A percentile compares a stretch with the other conserved stretches of the same genome.
Conservation (phyloP, 2,888 invertebrate species). For the Dicycla oo region DNA sequence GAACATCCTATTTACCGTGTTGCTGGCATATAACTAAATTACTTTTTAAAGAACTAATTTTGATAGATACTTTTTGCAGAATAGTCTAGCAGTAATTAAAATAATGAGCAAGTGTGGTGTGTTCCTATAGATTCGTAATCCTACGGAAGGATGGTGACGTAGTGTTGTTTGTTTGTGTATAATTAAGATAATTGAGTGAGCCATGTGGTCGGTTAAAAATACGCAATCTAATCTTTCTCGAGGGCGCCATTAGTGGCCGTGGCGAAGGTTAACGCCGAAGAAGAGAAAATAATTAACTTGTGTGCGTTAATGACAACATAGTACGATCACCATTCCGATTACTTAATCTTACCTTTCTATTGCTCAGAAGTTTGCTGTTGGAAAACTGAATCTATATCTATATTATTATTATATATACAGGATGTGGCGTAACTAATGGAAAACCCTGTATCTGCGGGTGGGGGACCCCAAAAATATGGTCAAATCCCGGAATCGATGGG, state of each 20-base stretch:
- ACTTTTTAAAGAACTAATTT: not conserved
- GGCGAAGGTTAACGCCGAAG: constrained; percentile 30
- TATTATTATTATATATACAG: no score
- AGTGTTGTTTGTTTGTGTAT: constrained; percentile 37
- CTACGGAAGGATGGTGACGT: not conserved
- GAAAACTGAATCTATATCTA: not conserved
- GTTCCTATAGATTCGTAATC: constrained; percentile 9
- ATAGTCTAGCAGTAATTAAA: constrained; percentile 25
- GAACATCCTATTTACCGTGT: no score
- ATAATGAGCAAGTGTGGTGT: constrained; percentile 14
- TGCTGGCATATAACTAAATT: no score
- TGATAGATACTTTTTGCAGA: not conserved
- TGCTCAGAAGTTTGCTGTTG: not conserved
- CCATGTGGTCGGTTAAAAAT: constrained; percentile 45
- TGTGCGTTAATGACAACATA: constrained; percentile 29
- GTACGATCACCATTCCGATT: not conserved
- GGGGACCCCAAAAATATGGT: no score
- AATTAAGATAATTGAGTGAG: constrained; percentile 55
- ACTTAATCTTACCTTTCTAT: not conserved
- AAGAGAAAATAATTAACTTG: constrained; percentile 23
- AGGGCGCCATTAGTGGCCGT: constrained; percentile 36
- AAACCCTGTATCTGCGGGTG: no score
- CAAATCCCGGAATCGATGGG: no score
- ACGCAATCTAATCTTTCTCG: constrained; percentile 41
- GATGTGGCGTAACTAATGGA: no score